Evolutionary conservation across 30 jellyfish, hydroid and myxozoan genomes (phyloP).

Genomic region (Turritopsis dohrnii): DNA sequence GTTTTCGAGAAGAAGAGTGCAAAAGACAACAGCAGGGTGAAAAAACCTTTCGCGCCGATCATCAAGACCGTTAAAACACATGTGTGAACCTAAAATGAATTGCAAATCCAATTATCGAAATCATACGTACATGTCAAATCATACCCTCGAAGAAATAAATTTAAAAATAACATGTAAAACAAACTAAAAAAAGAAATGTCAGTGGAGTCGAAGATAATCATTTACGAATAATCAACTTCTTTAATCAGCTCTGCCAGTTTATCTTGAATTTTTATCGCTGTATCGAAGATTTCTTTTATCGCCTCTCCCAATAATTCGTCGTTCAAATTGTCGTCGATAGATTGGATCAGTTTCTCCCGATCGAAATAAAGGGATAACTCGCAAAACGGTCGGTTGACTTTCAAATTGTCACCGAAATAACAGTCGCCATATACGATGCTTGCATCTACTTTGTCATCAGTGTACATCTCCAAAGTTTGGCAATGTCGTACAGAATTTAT

Average conservation of each 20-base stretch:
- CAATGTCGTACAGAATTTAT: slow-evolving; percentile 22
- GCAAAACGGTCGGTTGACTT: slow-evolving; percentile 40
- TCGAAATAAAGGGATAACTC: slow-evolving; percentile 39
- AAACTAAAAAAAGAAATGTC: too few relatives aligned
- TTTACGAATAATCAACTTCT: too few relatives aligned
- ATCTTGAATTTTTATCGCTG: slow-evolving; percentile 5
- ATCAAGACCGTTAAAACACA: too few relatives aligned
- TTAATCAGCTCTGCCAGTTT: neutral
- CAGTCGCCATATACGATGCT: slow-evolving; percentile 29
- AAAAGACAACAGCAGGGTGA: too few relatives aligned
- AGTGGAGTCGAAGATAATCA: too few relatives aligned
- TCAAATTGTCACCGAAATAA: slow-evolving; percentile 43
- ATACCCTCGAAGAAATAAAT: too few relatives aligned
- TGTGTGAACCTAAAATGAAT: too few relatives aligned
- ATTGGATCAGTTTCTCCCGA: slow-evolving; percentile 22
- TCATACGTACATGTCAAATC: too few relatives aligned
- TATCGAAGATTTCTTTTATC: slow-evolving; percentile 20
- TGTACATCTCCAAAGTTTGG: neutral
- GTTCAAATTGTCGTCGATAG: slow-evolving; percentile 5
- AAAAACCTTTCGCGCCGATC: too few relatives aligned
- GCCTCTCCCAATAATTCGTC: slow-evolving; percentile 9
- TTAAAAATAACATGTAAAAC: too few relatives aligned
- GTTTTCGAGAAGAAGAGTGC: too few relatives aligned
- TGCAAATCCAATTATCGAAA: too few relatives aligned
- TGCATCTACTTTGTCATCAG: slow-evolving; percentile 36